Evolutionary conservation across 2,888 invertebrate species (phyloP).

Genomic region (Candidula unifasciata): DNA sequence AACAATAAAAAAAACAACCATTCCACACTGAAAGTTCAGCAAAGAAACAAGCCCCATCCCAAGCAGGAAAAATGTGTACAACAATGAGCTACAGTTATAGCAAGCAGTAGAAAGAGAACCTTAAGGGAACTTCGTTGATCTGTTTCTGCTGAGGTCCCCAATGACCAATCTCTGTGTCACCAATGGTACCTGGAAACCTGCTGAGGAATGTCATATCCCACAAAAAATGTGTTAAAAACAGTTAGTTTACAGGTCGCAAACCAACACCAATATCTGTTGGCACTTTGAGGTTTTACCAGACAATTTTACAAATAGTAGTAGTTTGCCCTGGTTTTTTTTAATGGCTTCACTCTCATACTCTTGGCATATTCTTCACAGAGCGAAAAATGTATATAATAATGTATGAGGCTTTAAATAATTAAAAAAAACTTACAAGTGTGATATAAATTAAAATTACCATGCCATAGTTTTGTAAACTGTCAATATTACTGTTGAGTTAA

Average conservation of each 20-base stretch:
- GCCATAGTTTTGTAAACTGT: too few relatives aligned
- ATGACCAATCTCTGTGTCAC: conserved; percentile 50
- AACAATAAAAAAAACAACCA: not conserved
- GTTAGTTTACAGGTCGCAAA: not conserved
- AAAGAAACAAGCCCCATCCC: not conserved
- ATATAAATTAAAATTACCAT: too few relatives aligned
- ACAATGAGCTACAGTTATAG: not conserved
- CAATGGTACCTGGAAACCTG: conserved; percentile 47
- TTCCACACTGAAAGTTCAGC: not conserved
- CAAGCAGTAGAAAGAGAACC: conserved; percentile 26
- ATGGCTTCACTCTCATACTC: too few relatives aligned
- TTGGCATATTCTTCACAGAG: too few relatives aligned
- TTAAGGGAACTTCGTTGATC: conserved; percentile 50
- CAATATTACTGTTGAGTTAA: too few relatives aligned
- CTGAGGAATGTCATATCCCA: conserved; percentile 38
- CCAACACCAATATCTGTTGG: not conserved
- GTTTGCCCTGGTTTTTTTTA: too few relatives aligned
- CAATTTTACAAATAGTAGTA: too few relatives aligned
- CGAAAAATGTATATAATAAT: too few relatives aligned
- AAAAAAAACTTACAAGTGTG: too few relatives aligned
- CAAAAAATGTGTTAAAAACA: not conserved
- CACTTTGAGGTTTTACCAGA: too few relatives aligned
- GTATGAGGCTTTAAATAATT: too few relatives aligned
- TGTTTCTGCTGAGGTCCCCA: conserved; percentile 50
- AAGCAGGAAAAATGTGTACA: not conserved